Base-by-base conservation (phyloP, 2,888 invertebrate species). In the Ichneumoninae sp. region DNA sequence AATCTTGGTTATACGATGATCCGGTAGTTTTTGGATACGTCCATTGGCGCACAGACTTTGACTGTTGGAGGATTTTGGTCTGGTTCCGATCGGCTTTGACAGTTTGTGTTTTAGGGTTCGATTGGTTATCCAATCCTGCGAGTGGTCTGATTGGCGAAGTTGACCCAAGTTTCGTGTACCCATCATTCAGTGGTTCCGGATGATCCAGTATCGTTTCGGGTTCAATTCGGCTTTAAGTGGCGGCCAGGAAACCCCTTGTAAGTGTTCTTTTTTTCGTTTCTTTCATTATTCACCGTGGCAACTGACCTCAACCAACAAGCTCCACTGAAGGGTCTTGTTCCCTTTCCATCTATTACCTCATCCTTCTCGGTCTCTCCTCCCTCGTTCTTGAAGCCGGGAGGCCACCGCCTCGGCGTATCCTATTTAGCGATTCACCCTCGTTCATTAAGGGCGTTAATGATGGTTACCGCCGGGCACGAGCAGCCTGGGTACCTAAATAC, bases 401-500 rank as follows among this genome's bases (percentile, higher is more conserved):
- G 54, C 74, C 60, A 33, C 52, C 69, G 73, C 54, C 47, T 22
- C 87, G 86, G 79, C 85, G 83, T 89, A 89, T 89, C 89, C 88
- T 87, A 88, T 88, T 92, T 89, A 91, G 89, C 88, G 87, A 90
- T 91, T 90, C 91, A 88, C 86, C 88, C 90, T 88, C 88, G 90
- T 91, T 92, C 91, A 90, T 91, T 91, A 91, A 89, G 88, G 83
- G 88, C 88, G 88, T 89, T 90, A 91, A 90, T 88, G 90, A 91
- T 86, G 88, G 89, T 90, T 90, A 89, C 89, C 86, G 85, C 86
- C 88, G 57, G 70, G 75, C 75, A 83, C 75, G 75, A 83, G 80
- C 79, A 75, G 52, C 69, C 68, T 63, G 30, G 70, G 70, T 70
- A 83, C 79, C 65, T 52, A 71, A 65, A 81, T 50, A 70, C 79